Percentiles rank a stretch among this genome's conserved stretches.
These are phyloP conservation scores for Dolichoris vasculosae DNA, from an alignment of 1,140 invertebrate genomes.

Conservation along the genomic window DNA sequence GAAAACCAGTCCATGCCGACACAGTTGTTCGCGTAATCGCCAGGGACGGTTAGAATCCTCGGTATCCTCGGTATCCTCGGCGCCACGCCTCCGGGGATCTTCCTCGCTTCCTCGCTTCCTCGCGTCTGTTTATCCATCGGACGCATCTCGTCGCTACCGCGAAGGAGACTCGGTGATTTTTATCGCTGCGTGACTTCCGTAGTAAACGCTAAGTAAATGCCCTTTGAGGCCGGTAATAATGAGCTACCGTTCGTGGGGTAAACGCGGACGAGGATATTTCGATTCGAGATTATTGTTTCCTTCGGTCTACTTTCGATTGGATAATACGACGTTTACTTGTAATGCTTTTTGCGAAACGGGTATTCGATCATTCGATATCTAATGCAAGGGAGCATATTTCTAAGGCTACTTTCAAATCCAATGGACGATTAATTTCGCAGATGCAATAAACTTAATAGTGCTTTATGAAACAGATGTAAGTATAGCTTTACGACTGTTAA, in stretches of 20 bases:
- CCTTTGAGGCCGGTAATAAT: too few relatives aligned
- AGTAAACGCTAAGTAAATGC: too few relatives aligned
- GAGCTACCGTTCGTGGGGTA: too few relatives aligned
- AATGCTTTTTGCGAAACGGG: neutral
- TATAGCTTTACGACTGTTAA: neutral
- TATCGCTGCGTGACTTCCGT: neutral
- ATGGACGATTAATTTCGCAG: neutral
- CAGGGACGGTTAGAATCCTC: neutral
- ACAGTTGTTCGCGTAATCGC: neutral
- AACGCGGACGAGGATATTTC: too few relatives aligned
- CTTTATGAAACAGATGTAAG: neutral
- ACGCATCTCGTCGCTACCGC: neutral
- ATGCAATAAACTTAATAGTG: neutral
- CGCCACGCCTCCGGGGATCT: neutral
- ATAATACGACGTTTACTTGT: too few relatives aligned
- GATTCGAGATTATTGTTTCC: too few relatives aligned
- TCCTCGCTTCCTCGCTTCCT: neutral
- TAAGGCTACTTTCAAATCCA: neutral
- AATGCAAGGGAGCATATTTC: neutral
- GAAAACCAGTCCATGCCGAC: neutral
- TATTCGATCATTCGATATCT: neutral
- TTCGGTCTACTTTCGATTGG: too few relatives aligned
- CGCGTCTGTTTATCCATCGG: neutral
- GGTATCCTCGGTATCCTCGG: neutral
- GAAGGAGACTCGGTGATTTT: neutral